Evolutionary conservation across 2,797 vertebrate genomes (phyloP).

Genomic region (Hephaestus fuliginosus): DNA sequence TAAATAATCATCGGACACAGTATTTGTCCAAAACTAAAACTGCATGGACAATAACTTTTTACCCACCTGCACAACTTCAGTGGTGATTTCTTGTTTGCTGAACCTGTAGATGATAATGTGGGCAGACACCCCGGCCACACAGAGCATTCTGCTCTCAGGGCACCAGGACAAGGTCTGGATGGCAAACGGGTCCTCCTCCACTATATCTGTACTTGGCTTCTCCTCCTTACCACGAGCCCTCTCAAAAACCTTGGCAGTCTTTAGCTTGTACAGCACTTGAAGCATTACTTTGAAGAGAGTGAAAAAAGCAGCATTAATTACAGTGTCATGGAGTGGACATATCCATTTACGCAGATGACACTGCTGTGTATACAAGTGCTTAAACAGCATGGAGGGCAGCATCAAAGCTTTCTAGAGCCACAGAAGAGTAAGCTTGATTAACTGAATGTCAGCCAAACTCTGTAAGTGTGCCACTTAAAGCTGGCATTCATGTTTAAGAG

Average conservation of each 20-base stretch:
- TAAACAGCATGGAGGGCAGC: not conserved
- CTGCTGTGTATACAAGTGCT: not conserved
- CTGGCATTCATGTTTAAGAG: not conserved
- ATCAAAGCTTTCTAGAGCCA: not conserved
- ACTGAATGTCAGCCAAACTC: not conserved
- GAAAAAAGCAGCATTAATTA: not conserved
- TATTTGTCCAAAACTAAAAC: not conserved
- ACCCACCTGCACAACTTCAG: slow-evolving; percentile 94
- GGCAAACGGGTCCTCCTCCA: slow-evolving; percentile 98
- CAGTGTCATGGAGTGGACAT: not conserved
- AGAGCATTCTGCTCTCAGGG: slow-evolving; percentile 96
- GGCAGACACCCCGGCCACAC: slow-evolving; percentile 95
- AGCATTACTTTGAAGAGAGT: slow-evolving; percentile 89
- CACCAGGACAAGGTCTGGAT: slow-evolving; percentile 98
- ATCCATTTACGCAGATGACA: slow-evolving; percentile 23
- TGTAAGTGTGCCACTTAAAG: not conserved
- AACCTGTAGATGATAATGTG: slow-evolving; percentile 96
- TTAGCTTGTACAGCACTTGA: slow-evolving; percentile 98
- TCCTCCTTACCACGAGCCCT: slow-evolving; percentile 94
- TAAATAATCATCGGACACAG: not conserved
- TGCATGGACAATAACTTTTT: slow-evolving; percentile 14
- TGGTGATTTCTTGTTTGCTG: slow-evolving; percentile 95
- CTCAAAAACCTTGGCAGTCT: slow-evolving; percentile 99
- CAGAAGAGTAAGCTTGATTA: not conserved
- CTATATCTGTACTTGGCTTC: slow-evolving; percentile 91